These are phyloP conservation scores for Horisme vitalbata DNA, from an alignment of 2,888 invertebrate species.

Conservation along the genomic window DNA sequence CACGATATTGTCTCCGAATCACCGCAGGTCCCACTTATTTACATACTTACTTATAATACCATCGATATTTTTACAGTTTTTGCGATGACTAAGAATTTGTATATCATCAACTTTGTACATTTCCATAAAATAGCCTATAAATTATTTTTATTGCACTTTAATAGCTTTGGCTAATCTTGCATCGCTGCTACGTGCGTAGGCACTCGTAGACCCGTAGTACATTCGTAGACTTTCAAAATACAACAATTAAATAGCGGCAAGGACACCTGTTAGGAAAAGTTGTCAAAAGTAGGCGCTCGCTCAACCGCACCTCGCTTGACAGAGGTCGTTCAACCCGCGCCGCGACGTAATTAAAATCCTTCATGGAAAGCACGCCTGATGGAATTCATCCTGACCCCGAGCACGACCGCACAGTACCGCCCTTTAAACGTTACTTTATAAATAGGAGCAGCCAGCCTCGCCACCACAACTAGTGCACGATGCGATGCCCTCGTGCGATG, in stretches of 20 bases:
- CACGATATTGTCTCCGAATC: conserved; percentile 39
- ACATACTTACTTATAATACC: conserved; percentile 49
- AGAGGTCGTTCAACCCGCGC: conserved; percentile 65
- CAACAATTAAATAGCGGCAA: conserved; percentile 22
- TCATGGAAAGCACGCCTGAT: conserved; percentile 78
- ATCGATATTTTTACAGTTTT: conserved; percentile 32
- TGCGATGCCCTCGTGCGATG: conserved; percentile 33
- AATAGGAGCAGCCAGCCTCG: conserved; percentile 61
- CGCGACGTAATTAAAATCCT: conserved; percentile 80
- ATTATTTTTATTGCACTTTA: background rate
- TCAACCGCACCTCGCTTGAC: conserved; percentile 48
- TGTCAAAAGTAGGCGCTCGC: conserved; percentile 59
- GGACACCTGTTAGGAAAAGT: conserved; percentile 57
- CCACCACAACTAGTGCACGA: conserved; percentile 34
- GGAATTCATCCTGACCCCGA: conserved; percentile 76
- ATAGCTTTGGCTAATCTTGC: background rate
- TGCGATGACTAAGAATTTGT: conserved; percentile 28
- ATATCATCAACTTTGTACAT: background rate
- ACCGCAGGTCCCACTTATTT: conserved; percentile 44
- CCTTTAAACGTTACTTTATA: conserved; percentile 73
- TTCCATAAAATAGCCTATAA: conserved; percentile 13
- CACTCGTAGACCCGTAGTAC: background rate
- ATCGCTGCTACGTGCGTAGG: background rate
- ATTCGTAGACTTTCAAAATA: conserved; percentile 20
- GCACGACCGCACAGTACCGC: conserved; percentile 68